phyloP scores from a whole-genome alignment of 2,113 vertebrate species.

The Poeciliopsis occidentalis region DNA sequence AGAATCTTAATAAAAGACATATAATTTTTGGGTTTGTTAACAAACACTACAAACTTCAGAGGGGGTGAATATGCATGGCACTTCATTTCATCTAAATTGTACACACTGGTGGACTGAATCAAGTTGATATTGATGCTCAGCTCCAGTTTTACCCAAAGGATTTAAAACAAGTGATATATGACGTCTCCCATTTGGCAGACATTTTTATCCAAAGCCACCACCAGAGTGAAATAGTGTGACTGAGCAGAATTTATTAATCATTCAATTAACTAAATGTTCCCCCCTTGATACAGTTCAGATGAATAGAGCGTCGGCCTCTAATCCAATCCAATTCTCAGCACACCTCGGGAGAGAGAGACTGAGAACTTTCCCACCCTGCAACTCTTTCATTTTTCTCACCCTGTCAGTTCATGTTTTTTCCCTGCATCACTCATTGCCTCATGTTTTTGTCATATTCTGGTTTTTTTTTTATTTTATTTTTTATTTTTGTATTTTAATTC shows the following conservation, averaged over 20 bases:
- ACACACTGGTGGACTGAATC: constrained; percentile 14
- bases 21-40: neutral
- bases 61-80: neutral
- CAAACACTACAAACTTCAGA: neutral
- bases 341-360: constrained; percentile 87
- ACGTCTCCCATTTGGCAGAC: constrained; percentile 69
- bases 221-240: constrained; percentile 94
- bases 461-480: constrained; percentile 24
- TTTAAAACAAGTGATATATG: constrained; percentile 68
- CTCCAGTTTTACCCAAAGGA: constrained; percentile 17
- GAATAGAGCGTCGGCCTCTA: constrained; percentile 98
- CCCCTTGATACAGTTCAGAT: constrained; percentile 92
- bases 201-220: constrained; percentile 74
- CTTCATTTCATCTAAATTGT: constrained; percentile 1
- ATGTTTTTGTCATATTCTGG: constrained; percentile 37
- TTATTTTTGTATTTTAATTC: constrained; percentile 26
- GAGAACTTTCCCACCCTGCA: constrained; percentile 78
- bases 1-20: neutral
- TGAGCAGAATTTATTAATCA: constrained; percentile 99
- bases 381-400: constrained; percentile 55
- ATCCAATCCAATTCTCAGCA: constrained; percentile 93
- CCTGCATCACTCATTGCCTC: constrained; percentile 58
- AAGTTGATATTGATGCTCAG: constrained; percentile 23
- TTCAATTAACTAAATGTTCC: constrained; percentile 99
- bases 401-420: constrained; percentile 37